A percentile compares a stretch with the other conserved stretches of the same genome.
Evolutionary conservation across 1,140 invertebrate species (phyloP).

Genomic region (Hypsibius dujardini): DNA sequence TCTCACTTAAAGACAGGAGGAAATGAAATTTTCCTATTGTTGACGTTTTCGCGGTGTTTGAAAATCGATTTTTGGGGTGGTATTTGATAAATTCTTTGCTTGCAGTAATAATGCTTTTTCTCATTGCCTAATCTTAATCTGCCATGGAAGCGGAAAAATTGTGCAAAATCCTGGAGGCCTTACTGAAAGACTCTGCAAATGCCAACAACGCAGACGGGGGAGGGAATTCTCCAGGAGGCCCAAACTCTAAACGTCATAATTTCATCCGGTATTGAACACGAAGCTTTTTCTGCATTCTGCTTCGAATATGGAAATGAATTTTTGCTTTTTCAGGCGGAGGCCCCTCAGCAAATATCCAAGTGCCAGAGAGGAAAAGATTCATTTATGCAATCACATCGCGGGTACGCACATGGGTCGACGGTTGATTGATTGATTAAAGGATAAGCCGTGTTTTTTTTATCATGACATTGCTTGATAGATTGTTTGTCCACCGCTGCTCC

Average conservation of each 20-base stretch:
- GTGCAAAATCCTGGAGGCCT: conserved; percentile 4
- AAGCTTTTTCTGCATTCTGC: not conserved
- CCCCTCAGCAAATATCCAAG: not conserved
- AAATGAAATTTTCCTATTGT: too few relatives aligned
- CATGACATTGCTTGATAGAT: too few relatives aligned
- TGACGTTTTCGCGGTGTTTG: too few relatives aligned
- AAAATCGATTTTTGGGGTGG: too few relatives aligned
- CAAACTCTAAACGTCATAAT: not conserved
- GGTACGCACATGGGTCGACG: not conserved
- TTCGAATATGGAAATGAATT: not conserved
- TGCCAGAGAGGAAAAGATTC: not conserved
- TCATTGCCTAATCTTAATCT: not conserved
- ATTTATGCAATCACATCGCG: not conserved
- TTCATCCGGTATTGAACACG: not conserved
- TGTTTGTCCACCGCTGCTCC: not conserved
- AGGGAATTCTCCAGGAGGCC: not conserved
- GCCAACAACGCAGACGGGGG: not conserved
- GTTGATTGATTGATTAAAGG: too few relatives aligned
- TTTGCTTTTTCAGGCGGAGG: not conserved
- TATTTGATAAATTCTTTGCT: too few relatives aligned
- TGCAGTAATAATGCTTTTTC: not conserved
- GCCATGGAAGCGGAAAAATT: conserved; percentile 4
- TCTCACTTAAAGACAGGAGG: too few relatives aligned
- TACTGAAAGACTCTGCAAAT: not conserved
- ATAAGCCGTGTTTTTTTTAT: too few relatives aligned